Evolutionary conservation across 2,113 vertebrate genomes (phyloP).

Genomic region (Lophura nycthemera): DNA sequence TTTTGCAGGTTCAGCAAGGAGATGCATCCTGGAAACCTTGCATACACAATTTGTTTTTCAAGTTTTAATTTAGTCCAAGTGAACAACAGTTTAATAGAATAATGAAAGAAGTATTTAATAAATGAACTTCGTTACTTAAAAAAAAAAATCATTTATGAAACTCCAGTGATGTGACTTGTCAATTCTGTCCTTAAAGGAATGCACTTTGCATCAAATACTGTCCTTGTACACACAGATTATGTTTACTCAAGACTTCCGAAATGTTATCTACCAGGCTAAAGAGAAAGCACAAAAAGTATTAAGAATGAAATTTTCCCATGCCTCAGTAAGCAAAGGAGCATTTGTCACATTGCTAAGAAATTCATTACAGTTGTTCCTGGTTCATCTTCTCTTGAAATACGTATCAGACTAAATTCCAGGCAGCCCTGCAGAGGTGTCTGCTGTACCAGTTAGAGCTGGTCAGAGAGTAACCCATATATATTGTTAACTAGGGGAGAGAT

Average conservation of each 20-base stretch:
- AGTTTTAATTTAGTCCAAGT: neutral
- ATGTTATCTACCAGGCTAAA: neutral
- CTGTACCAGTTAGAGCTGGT: neutral
- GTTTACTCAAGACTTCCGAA: neutral
- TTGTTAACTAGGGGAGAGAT: neutral
- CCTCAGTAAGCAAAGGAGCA: neutral
- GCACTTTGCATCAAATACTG: neutral
- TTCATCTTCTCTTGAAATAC: neutral
- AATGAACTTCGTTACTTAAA: neutral
- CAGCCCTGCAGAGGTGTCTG: neutral
- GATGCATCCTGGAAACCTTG: neutral
- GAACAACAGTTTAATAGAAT: neutral
- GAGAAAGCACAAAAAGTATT: neutral
- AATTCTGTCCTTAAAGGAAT: neutral
- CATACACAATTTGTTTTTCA: neutral
- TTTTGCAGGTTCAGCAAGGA: neutral
- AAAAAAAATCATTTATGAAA: neutral
- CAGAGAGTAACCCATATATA: accelerated
- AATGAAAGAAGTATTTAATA: neutral
- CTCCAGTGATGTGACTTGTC: neutral
- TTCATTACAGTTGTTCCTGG: neutral
- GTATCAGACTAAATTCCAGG: neutral
- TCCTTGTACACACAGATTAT: neutral
- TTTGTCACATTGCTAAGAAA: neutral
- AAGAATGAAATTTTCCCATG: neutral